Evolutionary conservation across 2,113 vertebrate species (phyloP).

Genomic region (Myocastor coypus): DNA sequence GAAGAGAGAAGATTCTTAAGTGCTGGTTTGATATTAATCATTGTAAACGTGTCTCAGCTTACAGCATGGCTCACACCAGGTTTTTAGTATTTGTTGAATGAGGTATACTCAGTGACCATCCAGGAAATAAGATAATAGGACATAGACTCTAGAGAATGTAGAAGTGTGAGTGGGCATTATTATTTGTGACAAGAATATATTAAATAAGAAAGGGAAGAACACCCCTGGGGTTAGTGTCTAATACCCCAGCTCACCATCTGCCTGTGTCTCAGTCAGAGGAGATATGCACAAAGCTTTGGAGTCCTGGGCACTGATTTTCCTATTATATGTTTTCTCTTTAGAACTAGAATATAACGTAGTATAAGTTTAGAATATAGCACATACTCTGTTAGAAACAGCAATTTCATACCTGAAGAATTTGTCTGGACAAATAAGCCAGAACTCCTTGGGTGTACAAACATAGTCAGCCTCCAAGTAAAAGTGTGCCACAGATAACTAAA

Average conservation of each 20-base stretch:
- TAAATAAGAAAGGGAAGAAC: neutral
- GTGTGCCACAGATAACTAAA: neutral
- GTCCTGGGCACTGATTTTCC: neutral
- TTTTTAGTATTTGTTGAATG: neutral
- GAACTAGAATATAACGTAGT: neutral
- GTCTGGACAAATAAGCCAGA: constrained; percentile 5
- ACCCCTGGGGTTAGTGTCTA: neutral
- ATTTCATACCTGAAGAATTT: neutral
- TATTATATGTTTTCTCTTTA: neutral
- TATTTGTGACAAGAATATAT: neutral
- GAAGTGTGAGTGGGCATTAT: neutral
- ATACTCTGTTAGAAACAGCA: neutral
- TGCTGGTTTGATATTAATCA: neutral
- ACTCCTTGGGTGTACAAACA: neutral
- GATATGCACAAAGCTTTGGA: neutral
- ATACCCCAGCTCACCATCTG: neutral
- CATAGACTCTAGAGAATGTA: neutral
- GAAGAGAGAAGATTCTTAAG: neutral
- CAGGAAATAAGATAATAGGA: neutral
- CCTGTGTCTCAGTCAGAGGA: neutral
- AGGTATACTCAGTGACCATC: neutral
- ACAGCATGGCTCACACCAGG: neutral
- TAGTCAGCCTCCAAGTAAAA: neutral
- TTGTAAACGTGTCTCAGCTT: neutral
- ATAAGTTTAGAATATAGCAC: neutral